phyloP scores from a whole-genome alignment of 2,113 vertebrate species.

The Gymnorhina tibicen region DNA sequence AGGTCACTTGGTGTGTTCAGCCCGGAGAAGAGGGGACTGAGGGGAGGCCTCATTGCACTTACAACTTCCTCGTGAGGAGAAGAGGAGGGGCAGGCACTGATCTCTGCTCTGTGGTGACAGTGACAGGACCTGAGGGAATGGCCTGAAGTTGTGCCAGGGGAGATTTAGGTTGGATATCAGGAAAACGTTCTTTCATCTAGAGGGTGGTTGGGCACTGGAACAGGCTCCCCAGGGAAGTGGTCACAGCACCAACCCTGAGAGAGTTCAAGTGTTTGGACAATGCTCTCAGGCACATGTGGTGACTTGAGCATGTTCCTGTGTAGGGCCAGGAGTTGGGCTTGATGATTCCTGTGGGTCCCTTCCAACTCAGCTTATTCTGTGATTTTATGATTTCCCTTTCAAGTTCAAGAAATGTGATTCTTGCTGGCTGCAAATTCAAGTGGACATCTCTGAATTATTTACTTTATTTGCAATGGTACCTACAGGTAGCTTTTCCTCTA shows the following conservation, averaged over 20 bases:
- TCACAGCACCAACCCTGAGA: not conserved
- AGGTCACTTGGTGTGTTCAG: not conserved
- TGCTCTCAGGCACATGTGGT: too few species aligned
- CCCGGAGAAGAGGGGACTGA: not conserved
- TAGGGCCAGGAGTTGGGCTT: too few species aligned
- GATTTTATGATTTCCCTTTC: not conserved
- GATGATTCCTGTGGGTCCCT: too few species aligned
- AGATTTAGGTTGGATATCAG: not conserved
- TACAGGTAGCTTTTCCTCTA: not conserved
- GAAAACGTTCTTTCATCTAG: not conserved
- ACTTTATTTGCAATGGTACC: not conserved
- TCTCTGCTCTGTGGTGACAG: not conserved
- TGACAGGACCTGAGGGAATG: not conserved
- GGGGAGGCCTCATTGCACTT: not conserved
- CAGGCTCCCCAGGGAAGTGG: not conserved
- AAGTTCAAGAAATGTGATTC: not conserved
- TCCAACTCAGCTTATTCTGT: not conserved
- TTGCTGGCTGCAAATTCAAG: not conserved
- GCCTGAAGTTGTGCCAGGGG: not conserved
- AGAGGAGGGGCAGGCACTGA: not conserved
- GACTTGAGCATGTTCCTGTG: not conserved
- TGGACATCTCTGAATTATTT: not conserved
- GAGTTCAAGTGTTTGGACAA: not conserved
- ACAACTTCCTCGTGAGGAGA: not conserved
- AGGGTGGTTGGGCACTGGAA: fast-evolving